Evolutionary conservation across 1,140 invertebrate genomes (phyloP).

Genomic region (Diprion similis): DNA sequence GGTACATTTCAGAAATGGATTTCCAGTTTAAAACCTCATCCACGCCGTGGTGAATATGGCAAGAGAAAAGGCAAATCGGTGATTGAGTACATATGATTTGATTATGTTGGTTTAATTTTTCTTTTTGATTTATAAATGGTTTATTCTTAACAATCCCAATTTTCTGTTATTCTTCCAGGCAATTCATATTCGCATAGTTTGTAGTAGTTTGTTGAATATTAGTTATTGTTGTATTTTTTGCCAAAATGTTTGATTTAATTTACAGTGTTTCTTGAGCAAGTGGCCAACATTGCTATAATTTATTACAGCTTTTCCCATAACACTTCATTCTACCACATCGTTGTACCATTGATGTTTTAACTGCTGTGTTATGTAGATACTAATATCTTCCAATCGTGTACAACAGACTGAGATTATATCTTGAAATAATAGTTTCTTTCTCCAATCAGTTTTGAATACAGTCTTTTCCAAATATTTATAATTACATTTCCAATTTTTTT

Average conservation of each 20-base stretch:
- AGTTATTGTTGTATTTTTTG: background rate
- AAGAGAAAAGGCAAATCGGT: conserved; percentile 52
- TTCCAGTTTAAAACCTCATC: conserved; percentile 47
- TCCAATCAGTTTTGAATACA: too few relatives aligned
- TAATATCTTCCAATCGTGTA: too few relatives aligned
- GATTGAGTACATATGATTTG: conserved; percentile 31
- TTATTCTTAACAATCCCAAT: background rate
- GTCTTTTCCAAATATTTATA: too few relatives aligned
- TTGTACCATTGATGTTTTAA: background rate
- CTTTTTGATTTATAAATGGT: background rate
- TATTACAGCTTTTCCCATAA: too few relatives aligned
- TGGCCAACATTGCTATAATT: background rate
- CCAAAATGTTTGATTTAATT: background rate
- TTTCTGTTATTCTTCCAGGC: background rate
- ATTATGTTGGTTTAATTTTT: background rate
- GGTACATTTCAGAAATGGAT: conserved; percentile 58
- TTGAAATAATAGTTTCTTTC: too few relatives aligned
- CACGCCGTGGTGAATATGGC: conserved; percentile 42
- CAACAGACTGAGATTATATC: too few relatives aligned
- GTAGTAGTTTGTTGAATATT: background rate
- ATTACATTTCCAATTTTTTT: background rate
- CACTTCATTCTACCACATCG: too few relatives aligned
- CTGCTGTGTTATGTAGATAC: background rate
- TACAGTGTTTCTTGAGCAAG: background rate
- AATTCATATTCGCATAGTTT: background rate